Percentiles rank a stretch among this genome's conserved stretches.
Conservation (phyloP, 1,140 invertebrate species). For the Paraescarpia echinospica region DNA sequence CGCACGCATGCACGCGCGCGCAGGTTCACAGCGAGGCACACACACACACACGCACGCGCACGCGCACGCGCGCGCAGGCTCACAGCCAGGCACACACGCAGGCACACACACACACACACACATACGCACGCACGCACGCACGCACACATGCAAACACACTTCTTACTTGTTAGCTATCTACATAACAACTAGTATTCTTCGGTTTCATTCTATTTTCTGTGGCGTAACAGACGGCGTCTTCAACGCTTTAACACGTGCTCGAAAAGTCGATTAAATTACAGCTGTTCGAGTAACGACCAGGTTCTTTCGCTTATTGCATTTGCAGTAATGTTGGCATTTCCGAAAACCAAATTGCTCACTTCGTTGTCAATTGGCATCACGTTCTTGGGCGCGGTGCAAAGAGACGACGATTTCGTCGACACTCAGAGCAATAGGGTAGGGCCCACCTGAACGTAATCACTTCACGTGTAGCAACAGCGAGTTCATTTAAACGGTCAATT, state of each 20-base stretch:
- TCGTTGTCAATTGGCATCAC: not conserved
- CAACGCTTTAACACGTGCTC: not conserved
- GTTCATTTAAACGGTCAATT: not conserved
- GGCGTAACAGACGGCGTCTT: not conserved
- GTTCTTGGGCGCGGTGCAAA: not conserved
- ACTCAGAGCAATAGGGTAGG: not conserved
- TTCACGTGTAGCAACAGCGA: not conserved
- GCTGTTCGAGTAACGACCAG: not conserved
- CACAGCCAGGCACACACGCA: not conserved
- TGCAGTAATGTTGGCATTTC: not conserved
- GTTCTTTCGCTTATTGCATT: not conserved
- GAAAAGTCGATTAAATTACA: slow-evolving; percentile 2
- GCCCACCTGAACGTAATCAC: not conserved
- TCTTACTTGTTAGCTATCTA: not conserved
- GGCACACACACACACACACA: not conserved
- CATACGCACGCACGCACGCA: not conserved
- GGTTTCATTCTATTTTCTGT: not conserved
- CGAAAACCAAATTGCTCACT: not conserved
- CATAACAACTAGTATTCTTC: not conserved
- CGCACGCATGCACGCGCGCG: no score
- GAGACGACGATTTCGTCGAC: not conserved
- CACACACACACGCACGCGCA: no score
- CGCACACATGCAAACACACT: not conserved
- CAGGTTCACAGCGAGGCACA: no score
- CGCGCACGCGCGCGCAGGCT: no score